Conservation (phyloP, 2,113 vertebrate genomes). For the Cryptotis parvus region DNA sequence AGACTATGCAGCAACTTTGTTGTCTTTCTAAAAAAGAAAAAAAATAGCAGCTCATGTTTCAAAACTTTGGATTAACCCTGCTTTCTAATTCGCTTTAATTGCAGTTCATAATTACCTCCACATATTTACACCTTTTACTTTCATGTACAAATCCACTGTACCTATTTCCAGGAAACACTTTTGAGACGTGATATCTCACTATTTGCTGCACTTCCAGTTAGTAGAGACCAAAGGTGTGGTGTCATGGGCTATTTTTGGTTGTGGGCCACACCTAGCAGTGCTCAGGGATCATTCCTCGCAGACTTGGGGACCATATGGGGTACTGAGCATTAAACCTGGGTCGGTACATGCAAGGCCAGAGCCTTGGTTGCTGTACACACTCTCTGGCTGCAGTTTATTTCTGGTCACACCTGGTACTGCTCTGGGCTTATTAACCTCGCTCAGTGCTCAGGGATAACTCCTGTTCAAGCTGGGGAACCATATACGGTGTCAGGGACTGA, state of each 20-base stretch:
- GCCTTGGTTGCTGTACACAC: neutral
- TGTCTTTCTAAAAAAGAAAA: constrained; percentile 94
- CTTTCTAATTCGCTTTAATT: neutral
- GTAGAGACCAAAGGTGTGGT: neutral
- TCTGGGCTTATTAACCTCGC: too few species aligned
- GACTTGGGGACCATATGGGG: neutral
- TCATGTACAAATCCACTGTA: constrained; percentile 8
- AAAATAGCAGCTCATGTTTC: constrained; percentile 58
- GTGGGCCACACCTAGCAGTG: too few species aligned
- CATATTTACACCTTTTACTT: constrained; percentile 4
- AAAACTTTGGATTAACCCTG: neutral
- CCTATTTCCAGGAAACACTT: neutral
- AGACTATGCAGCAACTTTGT: constrained; percentile 97
- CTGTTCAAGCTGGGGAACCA: too few species aligned
- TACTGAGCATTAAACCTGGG: neutral
- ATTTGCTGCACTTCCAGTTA: constrained; percentile 4
- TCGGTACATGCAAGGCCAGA: neutral
- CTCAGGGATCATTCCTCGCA: neutral
- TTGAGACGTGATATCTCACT: neutral
- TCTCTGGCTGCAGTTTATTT: neutral
- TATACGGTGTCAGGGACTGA: too few species aligned
- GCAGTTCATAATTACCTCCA: constrained; percentile 32
- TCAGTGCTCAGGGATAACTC: too few species aligned
- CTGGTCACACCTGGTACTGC: too few species aligned
- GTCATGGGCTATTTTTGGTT: neutral